Conservation (phyloP, 2,113 vertebrate species). For the Daboia siamensis region DNA sequence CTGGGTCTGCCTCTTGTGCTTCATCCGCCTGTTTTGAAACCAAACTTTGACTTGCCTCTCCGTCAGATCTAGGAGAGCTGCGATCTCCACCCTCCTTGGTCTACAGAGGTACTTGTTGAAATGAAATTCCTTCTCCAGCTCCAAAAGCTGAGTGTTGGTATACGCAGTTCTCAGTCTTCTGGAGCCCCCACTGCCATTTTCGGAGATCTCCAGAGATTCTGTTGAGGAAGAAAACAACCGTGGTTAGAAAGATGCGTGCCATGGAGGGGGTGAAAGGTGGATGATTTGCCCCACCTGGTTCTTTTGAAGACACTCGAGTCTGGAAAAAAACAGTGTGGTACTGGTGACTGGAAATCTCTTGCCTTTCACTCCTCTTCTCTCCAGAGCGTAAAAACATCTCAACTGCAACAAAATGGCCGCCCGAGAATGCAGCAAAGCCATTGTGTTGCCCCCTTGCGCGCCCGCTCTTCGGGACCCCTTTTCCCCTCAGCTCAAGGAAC, state of each 20-base stretch:
- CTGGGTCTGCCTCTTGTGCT: conserved; percentile 95
- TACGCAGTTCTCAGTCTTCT: conserved; percentile 94
- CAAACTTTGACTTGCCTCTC: conserved; percentile 99
- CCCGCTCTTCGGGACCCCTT: conserved; percentile 50
- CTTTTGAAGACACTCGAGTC: not conserved
- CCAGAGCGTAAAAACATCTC: conserved; percentile 54
- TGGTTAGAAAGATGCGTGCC: not conserved
- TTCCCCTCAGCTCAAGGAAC: conserved; percentile 47
- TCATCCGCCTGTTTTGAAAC: conserved; percentile 99
- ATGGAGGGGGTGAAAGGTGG: not conserved
- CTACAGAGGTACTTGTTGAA: conserved; percentile 98
- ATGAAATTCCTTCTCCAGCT: conserved; percentile 98
- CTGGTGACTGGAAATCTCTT: conserved; percentile 6
- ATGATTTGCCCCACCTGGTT: not conserved
- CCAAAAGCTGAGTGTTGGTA: conserved; percentile 96
- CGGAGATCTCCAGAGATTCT: conserved; percentile 88
- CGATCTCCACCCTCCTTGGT: conserved; percentile 94
- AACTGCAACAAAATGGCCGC: conserved; percentile 78
- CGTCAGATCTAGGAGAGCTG: conserved; percentile 90
- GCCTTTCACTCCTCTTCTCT: conserved; percentile 13
- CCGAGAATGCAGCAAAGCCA: conserved; percentile 67
- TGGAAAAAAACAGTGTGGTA: not conserved
- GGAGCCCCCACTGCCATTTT: conserved; percentile 78
- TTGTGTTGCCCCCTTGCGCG: conserved; percentile 69
- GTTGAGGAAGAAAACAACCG: conserved; percentile 55